Conservation (phyloP, 1,140 invertebrate species). For the Phthorimaea operculella region DNA sequence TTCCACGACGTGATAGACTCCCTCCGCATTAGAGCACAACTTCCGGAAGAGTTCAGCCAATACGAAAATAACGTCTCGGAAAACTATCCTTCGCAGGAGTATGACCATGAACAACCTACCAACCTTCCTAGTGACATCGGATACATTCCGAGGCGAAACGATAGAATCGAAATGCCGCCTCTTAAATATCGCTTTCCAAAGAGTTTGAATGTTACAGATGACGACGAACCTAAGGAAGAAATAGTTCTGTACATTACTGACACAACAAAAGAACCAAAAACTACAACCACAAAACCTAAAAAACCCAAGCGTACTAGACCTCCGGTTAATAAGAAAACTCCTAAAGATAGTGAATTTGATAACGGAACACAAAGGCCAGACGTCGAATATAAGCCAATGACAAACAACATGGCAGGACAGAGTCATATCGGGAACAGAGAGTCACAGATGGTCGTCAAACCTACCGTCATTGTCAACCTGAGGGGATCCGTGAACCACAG, state of each 20-base stretch:
- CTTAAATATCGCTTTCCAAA: slow-evolving; percentile 52
- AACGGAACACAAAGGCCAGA: slow-evolving; percentile 12
- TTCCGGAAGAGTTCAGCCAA: slow-evolving; percentile 40
- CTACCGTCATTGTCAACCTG: slow-evolving; percentile 62
- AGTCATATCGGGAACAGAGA: slow-evolving; percentile 64
- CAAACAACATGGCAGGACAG: slow-evolving; percentile 50
- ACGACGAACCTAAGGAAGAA: slow-evolving; percentile 35
- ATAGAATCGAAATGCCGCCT: slow-evolving; percentile 56
- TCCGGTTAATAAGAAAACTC: slow-evolving; percentile 24
- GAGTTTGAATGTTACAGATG: slow-evolving; percentile 27
- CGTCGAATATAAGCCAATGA: slow-evolving; percentile 28
- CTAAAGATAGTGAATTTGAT: slow-evolving; percentile 21
- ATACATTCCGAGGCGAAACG: slow-evolving; percentile 50
- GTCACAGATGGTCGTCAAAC: slow-evolving; percentile 61
- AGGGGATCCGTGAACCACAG: slow-evolving; percentile 48
- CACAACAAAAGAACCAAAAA: slow-evolving; percentile 22
- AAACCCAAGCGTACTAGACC: slow-evolving; percentile 30
- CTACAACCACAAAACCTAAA: slow-evolving; percentile 36
- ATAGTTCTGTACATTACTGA: slow-evolving; percentile 38
- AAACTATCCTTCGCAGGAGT: slow-evolving; percentile 35
- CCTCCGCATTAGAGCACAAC: slow-evolving; percentile 37
- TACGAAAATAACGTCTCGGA: slow-evolving; percentile 47
- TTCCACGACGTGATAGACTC: slow-evolving; percentile 58
- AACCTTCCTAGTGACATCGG: slow-evolving; percentile 44
- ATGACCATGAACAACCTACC: slow-evolving; percentile 33